Base-by-base conservation (phyloP, 2,797 vertebrate genomes). In the Alca torda region DNA sequence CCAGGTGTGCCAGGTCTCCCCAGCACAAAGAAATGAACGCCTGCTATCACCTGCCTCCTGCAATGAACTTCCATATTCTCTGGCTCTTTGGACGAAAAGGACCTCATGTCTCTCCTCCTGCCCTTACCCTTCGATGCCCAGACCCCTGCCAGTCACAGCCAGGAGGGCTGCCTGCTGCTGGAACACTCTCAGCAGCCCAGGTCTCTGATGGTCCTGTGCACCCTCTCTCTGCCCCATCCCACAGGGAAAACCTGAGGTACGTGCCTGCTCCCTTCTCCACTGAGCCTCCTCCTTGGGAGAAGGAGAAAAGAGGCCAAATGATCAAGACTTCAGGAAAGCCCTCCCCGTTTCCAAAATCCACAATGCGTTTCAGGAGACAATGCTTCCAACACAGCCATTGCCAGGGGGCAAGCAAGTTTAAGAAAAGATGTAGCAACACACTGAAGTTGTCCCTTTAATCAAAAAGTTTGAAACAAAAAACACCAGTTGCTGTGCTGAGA, bases 391-490 rank as follows among this genome's bases (percentile, higher is more conserved):
- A n/a, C 1, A 11, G 41, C 11, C 60, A 78, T 2, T 75, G 78
- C 57, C 65, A 65, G 70, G 7, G 89, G 79, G 82, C 54, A 80
- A 63, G 30, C 24, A 72, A 70, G 23, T n/a, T 35, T 48, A 70
- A 84, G 78, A 53, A 60, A 94, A 87, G 50, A 72, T 51, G 75
- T 18, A 81, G 37, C 39, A 77, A 80, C 25, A n/a, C 3, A 15
- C 26, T 46, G 35, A 50, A 85, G 90, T 73, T 13, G 73, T 13
- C 31, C 41, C 45, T 79, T 94, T 74, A 63, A 87, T 94, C 59
- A 86, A 76, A 73, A 91, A 63, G 67, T 87, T 73, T 46, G 60
- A 94, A 63, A 15, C 28, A 70, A 75, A 74, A 81, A 81, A 73
- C 39, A 78, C 21, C 37, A 60, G 70, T 64, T 84, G 41, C 28